Conservation (phyloP, 2,888 invertebrate genomes). For the Drosophila paranaensis region DNA sequence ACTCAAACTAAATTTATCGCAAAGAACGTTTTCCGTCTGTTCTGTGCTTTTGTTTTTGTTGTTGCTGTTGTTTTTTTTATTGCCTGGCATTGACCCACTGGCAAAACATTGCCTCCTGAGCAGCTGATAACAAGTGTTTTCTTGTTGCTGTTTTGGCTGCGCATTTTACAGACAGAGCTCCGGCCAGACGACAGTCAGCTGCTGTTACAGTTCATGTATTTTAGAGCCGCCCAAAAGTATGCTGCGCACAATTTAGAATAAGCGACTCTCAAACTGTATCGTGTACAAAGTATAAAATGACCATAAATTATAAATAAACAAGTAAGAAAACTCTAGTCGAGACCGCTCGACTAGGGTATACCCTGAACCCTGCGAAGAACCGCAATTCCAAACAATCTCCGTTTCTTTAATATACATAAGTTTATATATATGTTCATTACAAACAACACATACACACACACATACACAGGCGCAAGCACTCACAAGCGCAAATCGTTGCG, state of each 20-base stretch:
- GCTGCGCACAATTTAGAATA: slow-evolving; percentile 8
- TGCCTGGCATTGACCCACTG: slow-evolving; percentile 70
- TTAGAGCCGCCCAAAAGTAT: slow-evolving; percentile 58
- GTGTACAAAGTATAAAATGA: too few relatives aligned
- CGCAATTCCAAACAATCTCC: too few relatives aligned
- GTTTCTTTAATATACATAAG: too few relatives aligned
- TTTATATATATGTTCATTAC: too few relatives aligned
- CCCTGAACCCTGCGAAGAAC: too few relatives aligned
- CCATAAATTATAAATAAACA: too few relatives aligned
- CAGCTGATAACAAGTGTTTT: slow-evolving; percentile 57
- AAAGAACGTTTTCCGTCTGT: slow-evolving; percentile 31
- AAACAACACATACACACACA: too few relatives aligned
- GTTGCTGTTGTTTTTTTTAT: slow-evolving; percentile 26
- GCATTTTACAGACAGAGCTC: slow-evolving; percentile 13
- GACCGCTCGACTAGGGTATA: too few relatives aligned
- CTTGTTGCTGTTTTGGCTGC: slow-evolving; percentile 10
- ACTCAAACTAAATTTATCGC: slow-evolving; percentile 39
- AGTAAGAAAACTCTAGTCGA: too few relatives aligned
- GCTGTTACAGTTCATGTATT: not conserved
- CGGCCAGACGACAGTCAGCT: not conserved
- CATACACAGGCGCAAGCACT: too few relatives aligned
- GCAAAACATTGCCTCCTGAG: slow-evolving; percentile 36
- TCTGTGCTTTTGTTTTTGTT: not conserved
- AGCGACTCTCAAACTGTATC: not conserved
- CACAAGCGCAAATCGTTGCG: too few relatives aligned